Evolutionary conservation across 37 sponge, comb jelly and placozoan species (phyloP), one percentile per base, ranked within the genome.

Genomic region (Corticium candelabrum): DNA sequence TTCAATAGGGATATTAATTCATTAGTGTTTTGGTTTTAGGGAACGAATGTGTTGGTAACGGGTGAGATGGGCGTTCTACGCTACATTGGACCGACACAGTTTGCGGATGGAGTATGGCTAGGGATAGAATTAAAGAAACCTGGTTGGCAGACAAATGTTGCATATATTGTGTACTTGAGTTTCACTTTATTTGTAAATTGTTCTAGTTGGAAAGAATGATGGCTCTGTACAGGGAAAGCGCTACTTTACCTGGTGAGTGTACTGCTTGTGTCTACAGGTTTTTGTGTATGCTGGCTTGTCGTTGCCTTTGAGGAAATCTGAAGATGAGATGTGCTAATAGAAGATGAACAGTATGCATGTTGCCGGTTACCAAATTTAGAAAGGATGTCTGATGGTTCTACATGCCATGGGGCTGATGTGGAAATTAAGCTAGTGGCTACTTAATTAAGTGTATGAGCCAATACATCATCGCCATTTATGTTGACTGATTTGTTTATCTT

Each of bases 141-240:
- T 74, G 82, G 93, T 92, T 79, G 78, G 85, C 74, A 15, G 1
- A 43, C 56, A 11, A 21, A 21, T 71, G 34, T 11, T 34, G 11
- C 11, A 21, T 5, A 43, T 11, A 5, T 43, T 43, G 56, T 43
- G 11, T 43, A 5, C 5, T 11, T 11, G 56, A 11, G 11, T 21
- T 29, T 15, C 5, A 70, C 31, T 70, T 70, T 29, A 70, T 79
- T 57, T 30, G 40, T 3, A 50, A 0, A 34, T 2, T 0, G 3
- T 37, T 80, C 21, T 76, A 89, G 93, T n/a, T 81, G 98, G 98
- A 1, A 93, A 86, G 69, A 86, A 89, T 68, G 93, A 96, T 86
- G 94, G 97, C 15, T 77, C 82, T 11, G 94, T 94, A 3, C 69
- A 94, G 34, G 88, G 92, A 1, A 86, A 87, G 41, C 86, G 87